phyloP scores from a whole-genome alignment of 2,113 vertebrate species.

The Pungitius pungitius region DNA sequence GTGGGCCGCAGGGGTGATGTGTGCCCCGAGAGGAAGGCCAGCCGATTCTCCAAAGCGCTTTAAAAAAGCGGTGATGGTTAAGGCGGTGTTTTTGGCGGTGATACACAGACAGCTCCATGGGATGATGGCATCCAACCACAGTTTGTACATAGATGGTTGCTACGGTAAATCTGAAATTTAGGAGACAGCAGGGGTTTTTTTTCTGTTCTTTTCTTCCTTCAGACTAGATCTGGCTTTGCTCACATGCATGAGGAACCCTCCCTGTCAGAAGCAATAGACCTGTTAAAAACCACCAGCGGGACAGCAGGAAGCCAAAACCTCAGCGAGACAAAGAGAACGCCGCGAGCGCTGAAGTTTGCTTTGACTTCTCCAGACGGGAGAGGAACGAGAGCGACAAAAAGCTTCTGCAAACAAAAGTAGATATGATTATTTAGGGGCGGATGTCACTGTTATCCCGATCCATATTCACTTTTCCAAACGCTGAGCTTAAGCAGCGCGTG shows the following conservation, averaged over 20 bases:
- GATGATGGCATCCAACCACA: slow-evolving; percentile 56
- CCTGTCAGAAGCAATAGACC: slow-evolving; percentile 39
- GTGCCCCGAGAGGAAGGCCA: slow-evolving; percentile 7
- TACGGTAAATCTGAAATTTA: slow-evolving; percentile 67
- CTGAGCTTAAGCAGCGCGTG: slow-evolving; percentile 32
- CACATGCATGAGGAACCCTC: slow-evolving; percentile 44
- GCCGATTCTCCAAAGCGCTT: slow-evolving; percentile 36
- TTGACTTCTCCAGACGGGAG: slow-evolving; percentile 11
- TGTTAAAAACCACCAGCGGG: slow-evolving; percentile 30
- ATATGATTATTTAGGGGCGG: not conserved
- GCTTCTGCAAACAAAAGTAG: slow-evolving; percentile 32
- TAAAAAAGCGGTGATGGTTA: slow-evolving; percentile 48
- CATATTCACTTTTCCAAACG: slow-evolving; percentile 42
- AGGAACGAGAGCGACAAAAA: not conserved
- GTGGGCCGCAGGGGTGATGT: slow-evolving; percentile 47
- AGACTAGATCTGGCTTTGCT: slow-evolving; percentile 61
- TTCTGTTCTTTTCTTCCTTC: slow-evolving; percentile 1
- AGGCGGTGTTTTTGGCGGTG: slow-evolving; percentile 41
- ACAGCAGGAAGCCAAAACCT: slow-evolving; percentile 44
- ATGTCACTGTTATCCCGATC: slow-evolving; percentile 30
- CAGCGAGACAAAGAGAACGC: slow-evolving; percentile 21
- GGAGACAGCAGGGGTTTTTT: slow-evolving; percentile 30
- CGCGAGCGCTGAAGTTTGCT: not conserved
- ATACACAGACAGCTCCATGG: slow-evolving; percentile 50
- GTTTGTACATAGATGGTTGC: slow-evolving; percentile 59